Percentiles rank a stretch among this genome's conserved stretches.
phyloP scores from a whole-genome alignment of 92 coral and sea anemone genomes.

The Porites divaricata region DNA sequence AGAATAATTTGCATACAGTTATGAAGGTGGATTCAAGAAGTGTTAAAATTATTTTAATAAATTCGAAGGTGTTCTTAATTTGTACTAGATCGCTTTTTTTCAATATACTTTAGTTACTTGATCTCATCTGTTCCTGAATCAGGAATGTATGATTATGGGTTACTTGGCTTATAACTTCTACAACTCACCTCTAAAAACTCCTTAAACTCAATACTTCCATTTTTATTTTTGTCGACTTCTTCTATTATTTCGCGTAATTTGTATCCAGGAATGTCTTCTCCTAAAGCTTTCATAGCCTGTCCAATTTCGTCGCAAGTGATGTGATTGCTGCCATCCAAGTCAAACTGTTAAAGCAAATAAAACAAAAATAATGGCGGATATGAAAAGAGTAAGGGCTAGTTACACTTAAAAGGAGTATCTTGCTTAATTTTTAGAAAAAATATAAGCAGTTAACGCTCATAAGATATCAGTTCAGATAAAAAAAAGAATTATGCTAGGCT shows the following conservation, averaged over 20 bases:
- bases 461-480: background rate
- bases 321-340: constrained; percentile 74
- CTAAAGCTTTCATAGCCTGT: constrained; percentile 56
- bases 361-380: background rate
- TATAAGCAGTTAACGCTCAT: background rate
- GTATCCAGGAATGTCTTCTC: constrained; percentile 82
- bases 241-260: constrained; percentile 69
- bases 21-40: too few relatives aligned
- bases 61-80: too few relatives aligned
- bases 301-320: constrained; percentile 69
- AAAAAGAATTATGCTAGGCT: background rate
- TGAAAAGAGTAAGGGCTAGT: background rate
- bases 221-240: constrained; percentile 65
- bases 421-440: background rate
- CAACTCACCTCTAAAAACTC: constrained; percentile 85
- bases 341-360: constrained; percentile 54
- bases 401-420: background rate
- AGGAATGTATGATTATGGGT: background rate
- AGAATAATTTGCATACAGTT: too few relatives aligned
- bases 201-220: constrained; percentile 81
- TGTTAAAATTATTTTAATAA: too few relatives aligned
- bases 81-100: too few relatives aligned
- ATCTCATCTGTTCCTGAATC: too few relatives aligned
- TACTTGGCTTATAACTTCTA: too few relatives aligned
- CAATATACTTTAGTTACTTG: too few relatives aligned